phyloP scores from a whole-genome alignment of 2,888 invertebrate species.

The Leucophenga montana region DNA sequence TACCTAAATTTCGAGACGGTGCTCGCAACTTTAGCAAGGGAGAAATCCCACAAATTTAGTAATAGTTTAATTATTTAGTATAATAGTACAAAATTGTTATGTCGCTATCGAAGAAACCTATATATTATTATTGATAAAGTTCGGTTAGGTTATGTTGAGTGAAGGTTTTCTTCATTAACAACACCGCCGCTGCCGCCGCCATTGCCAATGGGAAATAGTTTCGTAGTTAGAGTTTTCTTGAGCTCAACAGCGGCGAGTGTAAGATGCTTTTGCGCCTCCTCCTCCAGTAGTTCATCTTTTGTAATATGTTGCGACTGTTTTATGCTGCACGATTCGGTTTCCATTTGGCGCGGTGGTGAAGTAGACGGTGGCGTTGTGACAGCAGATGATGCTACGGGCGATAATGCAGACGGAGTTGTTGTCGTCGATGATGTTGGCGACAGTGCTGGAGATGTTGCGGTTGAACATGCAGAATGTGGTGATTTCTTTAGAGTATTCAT shows the following conservation, averaged over 20 bases:
- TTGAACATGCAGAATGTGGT: conserved; percentile 29
- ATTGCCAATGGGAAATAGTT: conserved; percentile 46
- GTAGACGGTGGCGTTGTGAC: neutral
- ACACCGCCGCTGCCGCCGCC: neutral
- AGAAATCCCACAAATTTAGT: too few species aligned
- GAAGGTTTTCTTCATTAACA: conserved; percentile 8
- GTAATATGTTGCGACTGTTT: conserved; percentile 40
- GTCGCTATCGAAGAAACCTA: too few species aligned
- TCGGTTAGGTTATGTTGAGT: conserved; percentile 17
- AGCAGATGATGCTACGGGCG: conserved; percentile 4
- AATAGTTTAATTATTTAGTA: too few species aligned
- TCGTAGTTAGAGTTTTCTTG: conserved; percentile 52
- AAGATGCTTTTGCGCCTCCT: conserved; percentile 38
- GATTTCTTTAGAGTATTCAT: conserved; percentile 22
- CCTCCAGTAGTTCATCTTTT: conserved; percentile 5
- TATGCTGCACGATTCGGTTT: conserved; percentile 48
- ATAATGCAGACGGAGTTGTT: conserved; percentile 43
- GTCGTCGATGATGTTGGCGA: conserved; percentile 45
- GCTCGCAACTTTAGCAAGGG: too few species aligned
- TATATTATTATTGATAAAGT: too few species aligned
- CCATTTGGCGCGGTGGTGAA: conserved; percentile 55
- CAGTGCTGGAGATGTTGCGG: conserved; percentile 29
- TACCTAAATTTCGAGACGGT: too few species aligned
- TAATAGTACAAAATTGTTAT: too few species aligned
- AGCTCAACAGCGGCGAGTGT: conserved; percentile 40